Evolutionary conservation across 2,113 vertebrate genomes (phyloP), one percentile per base, ranked within the genome.

Genomic region (Nymphicus hollandicus): DNA sequence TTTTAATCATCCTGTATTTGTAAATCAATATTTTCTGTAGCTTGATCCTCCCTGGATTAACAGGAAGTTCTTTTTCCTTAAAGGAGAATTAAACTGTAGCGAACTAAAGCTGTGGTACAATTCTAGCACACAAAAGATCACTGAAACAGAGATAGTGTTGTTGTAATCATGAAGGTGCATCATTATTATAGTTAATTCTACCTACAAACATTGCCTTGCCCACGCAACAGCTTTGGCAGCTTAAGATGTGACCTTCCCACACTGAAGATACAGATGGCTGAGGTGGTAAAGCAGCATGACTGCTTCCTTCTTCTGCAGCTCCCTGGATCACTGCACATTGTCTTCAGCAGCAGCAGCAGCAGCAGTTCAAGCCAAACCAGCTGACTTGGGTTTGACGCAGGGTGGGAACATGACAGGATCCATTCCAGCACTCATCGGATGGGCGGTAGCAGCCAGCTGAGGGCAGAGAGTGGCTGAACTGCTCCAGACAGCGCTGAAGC

Each of bases 391-490:
- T 24, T n/a, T 88, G 90, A 76, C 1, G 2, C 74, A 88, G 95
- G 79, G 74, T 31, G 39, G 77, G 85, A 93, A 63, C 1, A 0
- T 63, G 25, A 27, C 47, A 44, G 49, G 41, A 82, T 41, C 82
- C 58, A 2, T 85, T 89, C 81, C 90, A 90, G 90, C 0, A 0
- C 79, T 85, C 86, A 2, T 76, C 17, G 4, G 53, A 65, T 76
- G 82, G 88, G 92, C 2, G 23, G 96, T 29, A 93, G 92, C 85
- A 76, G 81, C 85, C 79, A 82, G 88, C 74, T 72, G 61, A 85
- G 56, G 85, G 85, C 79, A 88, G 85, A 85, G 78, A 22, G 24
- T 44, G 37, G 23, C 56, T 95, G 70, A 85, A 56, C 79, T 61
- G 81, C 70, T 93, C 79, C 96, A 93, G 85, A 76, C 44, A 49